A percentile compares a stretch with the other conserved stretches of the same genome.
Evolutionary conservation across 2,113 vertebrate species (phyloP).

Genomic region (Marmota flaviventris): DNA sequence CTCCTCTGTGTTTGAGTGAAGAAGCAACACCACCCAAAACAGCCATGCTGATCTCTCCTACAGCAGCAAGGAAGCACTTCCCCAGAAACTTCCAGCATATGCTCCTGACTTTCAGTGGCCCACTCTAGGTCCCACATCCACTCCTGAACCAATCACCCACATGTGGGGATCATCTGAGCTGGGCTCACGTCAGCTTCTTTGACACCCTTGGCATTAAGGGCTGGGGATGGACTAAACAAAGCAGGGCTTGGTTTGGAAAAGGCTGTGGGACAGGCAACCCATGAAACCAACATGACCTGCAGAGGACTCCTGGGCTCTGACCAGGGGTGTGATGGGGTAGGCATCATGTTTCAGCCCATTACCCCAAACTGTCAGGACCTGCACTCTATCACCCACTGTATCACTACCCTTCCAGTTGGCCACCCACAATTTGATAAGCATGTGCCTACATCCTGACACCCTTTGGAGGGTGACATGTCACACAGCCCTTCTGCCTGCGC

Average conservation of each 20-base stretch:
- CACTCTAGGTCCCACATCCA: not conserved
- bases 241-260: no score
- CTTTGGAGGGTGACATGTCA: no score
- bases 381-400: not conserved
- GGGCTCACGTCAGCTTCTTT: not conserved
- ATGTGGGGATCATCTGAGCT: not conserved
- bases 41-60: not conserved
- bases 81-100: not conserved
- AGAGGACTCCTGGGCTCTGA: not conserved
- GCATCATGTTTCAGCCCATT: no score
- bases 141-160: not conserved
- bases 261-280: no score
- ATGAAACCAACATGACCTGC: accelerated
- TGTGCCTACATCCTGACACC: no score
- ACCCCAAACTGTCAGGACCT: not conserved
- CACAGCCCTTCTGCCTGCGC: no score
- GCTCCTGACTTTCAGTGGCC: not conserved
- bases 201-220: no score
- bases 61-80: not conserved
- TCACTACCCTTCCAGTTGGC: not conserved
- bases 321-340: accelerated
- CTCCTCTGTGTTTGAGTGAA: not conserved
- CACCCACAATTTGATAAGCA: not conserved
- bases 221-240: no score
- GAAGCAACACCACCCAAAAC: not conserved